Evolutionary conservation across 2,113 vertebrate genomes (phyloP).

Genomic region (Mola mola): DNA sequence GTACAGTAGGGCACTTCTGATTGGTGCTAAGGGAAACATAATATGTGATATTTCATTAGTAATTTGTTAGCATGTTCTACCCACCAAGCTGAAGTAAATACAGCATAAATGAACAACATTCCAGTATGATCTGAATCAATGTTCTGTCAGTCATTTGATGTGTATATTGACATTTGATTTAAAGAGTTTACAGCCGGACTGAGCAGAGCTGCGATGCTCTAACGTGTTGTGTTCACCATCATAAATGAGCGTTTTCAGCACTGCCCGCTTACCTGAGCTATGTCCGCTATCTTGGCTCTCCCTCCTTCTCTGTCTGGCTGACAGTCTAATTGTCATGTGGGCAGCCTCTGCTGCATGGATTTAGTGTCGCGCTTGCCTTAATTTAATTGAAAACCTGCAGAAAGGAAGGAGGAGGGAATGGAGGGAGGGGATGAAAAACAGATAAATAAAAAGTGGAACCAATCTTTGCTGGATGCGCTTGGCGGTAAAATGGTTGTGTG

Average conservation of each 20-base stretch:
- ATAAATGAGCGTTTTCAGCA: conserved; percentile 54
- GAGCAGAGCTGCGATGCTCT: not conserved
- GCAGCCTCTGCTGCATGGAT: conserved; percentile 77
- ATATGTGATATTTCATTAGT: no score
- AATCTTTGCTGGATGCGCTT: conserved; percentile 79
- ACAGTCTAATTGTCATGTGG: conserved; percentile 84
- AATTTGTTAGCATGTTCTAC: conserved; percentile 6
- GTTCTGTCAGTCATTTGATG: not conserved
- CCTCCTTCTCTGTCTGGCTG: conserved; percentile 65
- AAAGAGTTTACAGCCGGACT: not conserved
- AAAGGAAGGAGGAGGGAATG: conserved; percentile 69
- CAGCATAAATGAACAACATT: no score
- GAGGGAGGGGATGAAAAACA: conserved; percentile 76
- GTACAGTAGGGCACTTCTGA: no score
- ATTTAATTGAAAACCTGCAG: conserved; percentile 84
- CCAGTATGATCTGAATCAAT: not conserved
- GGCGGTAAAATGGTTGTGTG: conserved; percentile 79
- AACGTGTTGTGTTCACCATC: conserved; percentile 8
- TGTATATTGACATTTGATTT: conserved; percentile 32
- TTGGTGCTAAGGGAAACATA: no score
- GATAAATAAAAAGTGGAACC: conserved; percentile 83
- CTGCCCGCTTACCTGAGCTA: conserved; percentile 56
- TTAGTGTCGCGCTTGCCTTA: conserved; percentile 82
- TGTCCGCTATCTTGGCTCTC: conserved; percentile 57
- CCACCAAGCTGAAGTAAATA: not conserved